Base-by-base conservation (phyloP, 1,140 invertebrate genomes). In the Amyelois transitella region DNA sequence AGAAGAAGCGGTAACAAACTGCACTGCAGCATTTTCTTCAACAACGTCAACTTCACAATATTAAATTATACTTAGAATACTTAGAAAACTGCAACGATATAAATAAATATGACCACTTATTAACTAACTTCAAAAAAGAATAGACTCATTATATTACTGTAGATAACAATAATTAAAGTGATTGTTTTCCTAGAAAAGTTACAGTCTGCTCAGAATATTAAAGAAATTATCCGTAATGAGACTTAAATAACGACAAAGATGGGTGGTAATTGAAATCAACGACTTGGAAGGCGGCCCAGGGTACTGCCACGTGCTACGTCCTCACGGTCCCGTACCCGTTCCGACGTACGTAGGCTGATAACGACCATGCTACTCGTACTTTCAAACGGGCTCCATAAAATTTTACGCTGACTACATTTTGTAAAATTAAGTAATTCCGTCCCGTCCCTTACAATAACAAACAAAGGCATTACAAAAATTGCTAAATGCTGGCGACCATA, bases 381-480 rank as follows among this genome's bases (percentile, higher is more conserved):
- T 55, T 63, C 50, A 64, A 77, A 62, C 62, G 72, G 57, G 53
- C 54, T 53, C 44, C 62, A 75, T 81, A 81, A 73, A 77, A 77
- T 79, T 79, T 79, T 79, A 81, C 71, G 72, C 54, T 67, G 75
- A 71, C 62, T 76, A 77, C 66, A 69, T 75, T 80, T 75, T 69
- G 63, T 67, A 73, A 72, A 75, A 78, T 77, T 69, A 77, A 74
- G 72, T 67, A 70, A 71, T 77, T 64, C 58, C 55, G 43, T 43
- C 53, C 53, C 22, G 47, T 24, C 61, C 63, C 53, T 58, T 64
- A 51, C 51, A 56, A 52, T 32, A 6, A 32, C 28, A 60, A 17
- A 52, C 58, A 32, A 32, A 49, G 55, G 58, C 62, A 19, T 8
- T 6, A 6, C 18, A 47, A 8, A 47, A 3, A 8, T 47, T 7